These are phyloP conservation scores for Phyllostomus hastatus DNA, from an alignment of 2,113 vertebrate species.

Conservation along the genomic window DNA sequence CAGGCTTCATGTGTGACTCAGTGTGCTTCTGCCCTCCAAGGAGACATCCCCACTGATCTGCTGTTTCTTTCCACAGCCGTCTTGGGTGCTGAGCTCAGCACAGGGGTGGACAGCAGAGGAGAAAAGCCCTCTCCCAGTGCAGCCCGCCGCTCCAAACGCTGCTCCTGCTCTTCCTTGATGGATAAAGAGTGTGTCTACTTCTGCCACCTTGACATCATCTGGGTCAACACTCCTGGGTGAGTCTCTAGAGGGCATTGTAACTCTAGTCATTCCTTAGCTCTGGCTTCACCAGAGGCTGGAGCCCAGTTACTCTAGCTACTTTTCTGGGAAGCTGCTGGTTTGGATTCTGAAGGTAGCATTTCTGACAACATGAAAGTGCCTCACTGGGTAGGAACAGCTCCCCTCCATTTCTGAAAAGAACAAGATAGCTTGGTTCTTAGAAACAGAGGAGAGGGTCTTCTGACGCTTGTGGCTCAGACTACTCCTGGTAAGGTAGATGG, in stretches of 20 bases:
- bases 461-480: not conserved
- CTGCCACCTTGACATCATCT: conserved; percentile 99
- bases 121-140: conserved; percentile 23
- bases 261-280: not conserved
- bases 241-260: conserved; percentile 73
- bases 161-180: conserved; percentile 92
- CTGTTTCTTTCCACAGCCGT: conserved; percentile 66
- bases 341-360: not conserved
- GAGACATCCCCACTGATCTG: not conserved
- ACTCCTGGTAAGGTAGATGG: not conserved
- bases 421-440: not conserved
- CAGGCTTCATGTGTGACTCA: not conserved
- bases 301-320: not conserved
- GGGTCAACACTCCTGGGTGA: conserved; percentile 99
- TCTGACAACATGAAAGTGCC: not conserved
- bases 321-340: not conserved
- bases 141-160: conserved; percentile 87
- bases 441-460: not conserved
- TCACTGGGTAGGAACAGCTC: too few species aligned
- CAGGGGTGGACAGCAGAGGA: not conserved
- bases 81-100: conserved; percentile 56
- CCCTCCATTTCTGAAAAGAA: not conserved
- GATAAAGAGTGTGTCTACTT: conserved; percentile 99
- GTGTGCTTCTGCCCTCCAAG: not conserved
- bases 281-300: not conserved